A percentile compares a stretch with the other conserved stretches of the same genome.
phyloP scores from a whole-genome alignment of 2,888 invertebrate species.

The Crossocerus cetratus region DNA sequence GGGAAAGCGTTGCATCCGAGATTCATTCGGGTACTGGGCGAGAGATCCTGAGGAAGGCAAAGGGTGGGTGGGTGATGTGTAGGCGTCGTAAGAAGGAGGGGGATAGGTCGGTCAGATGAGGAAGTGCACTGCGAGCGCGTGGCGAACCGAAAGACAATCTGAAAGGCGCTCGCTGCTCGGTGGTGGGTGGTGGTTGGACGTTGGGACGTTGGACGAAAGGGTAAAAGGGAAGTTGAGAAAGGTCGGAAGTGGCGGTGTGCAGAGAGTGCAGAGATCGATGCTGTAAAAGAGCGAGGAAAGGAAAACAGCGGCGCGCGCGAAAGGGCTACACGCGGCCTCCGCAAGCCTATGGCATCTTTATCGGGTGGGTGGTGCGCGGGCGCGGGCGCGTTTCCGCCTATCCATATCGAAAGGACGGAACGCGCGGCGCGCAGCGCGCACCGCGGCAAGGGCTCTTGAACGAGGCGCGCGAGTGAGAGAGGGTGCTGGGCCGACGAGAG shows the following conservation, averaged over 20 bases:
- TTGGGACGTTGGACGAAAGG: not conserved
- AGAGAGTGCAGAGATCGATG: constrained; percentile 33
- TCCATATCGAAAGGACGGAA: constrained; percentile 16
- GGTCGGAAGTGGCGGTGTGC: constrained; percentile 45
- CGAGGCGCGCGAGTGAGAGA: not conserved
- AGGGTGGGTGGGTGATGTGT: no score
- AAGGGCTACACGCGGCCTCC: constrained; percentile 41
- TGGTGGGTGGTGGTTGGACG: no score
- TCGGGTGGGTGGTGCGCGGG: not conserved
- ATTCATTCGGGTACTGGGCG: no score
- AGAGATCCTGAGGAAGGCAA: no score
- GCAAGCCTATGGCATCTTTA: not conserved
- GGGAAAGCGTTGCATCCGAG: no score
- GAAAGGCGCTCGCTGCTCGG: not conserved
- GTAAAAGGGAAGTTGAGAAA: constrained; percentile 32
- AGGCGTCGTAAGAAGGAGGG: not conserved
- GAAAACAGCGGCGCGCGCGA: constrained; percentile 45
- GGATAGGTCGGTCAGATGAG: not conserved
- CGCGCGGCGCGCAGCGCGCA: no score
- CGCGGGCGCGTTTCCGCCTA: not conserved
- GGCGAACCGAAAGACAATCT: not conserved
- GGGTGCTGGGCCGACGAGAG: not conserved
- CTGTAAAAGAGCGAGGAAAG: constrained; percentile 34
- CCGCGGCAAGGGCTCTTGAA: not conserved
- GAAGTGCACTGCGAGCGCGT: not conserved